Base-by-base conservation (phyloP, 2,797 vertebrate species). In the Pelodytes ibericus region DNA sequence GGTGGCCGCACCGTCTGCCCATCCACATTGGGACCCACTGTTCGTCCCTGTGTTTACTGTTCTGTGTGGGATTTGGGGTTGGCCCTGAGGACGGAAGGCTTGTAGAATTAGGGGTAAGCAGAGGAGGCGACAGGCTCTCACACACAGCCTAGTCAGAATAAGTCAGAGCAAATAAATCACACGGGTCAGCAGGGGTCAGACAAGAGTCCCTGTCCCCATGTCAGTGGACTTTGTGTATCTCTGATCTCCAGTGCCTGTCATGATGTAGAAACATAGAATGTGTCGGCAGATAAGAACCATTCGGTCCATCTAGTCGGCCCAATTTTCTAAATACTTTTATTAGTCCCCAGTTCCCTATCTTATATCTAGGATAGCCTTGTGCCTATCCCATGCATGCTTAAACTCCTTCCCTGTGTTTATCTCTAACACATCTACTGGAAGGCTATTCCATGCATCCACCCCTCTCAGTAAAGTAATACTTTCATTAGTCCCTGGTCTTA, bases 151-250 rank as follows among this genome's bases (percentile, higher is more conserved):
- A 51, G 86, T 84, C 85, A 90, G 90, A 87, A 88, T 90, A 87
- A 89, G 89, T 88, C 88, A 91, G 87, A 90, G 89, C 74, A 84
- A 86, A 91, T 91, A 91, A 92, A 92, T 93, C 90, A 92, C 84
- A 81, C 85, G 88, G 91, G 92, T 91, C 91, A 84, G 88, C 88
- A 84, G 90, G 87, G 88, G 90, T 90, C 90, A 91, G 88, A 86
- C 87, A 87, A 89, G 89, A 90, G 80, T 82, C 89, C 90, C 73
- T 49, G 22, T 49, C 41, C 27, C 36, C 44, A 27, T 74, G 56
- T 31, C 31, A 63, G 33, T 30, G 39, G 13, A 62, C 25, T 29
- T 33, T n/a, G 26, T 20, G 56, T 60, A 60, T 60, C 33, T 16
- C 33, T 29, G 57, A 30, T 36, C 36, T 31, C 31, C 65, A 60